A percentile compares a stretch with the other conserved stretches of the same genome.
Conservation (phyloP, 2,113 vertebrate genomes). For the Python bivittatus region DNA sequence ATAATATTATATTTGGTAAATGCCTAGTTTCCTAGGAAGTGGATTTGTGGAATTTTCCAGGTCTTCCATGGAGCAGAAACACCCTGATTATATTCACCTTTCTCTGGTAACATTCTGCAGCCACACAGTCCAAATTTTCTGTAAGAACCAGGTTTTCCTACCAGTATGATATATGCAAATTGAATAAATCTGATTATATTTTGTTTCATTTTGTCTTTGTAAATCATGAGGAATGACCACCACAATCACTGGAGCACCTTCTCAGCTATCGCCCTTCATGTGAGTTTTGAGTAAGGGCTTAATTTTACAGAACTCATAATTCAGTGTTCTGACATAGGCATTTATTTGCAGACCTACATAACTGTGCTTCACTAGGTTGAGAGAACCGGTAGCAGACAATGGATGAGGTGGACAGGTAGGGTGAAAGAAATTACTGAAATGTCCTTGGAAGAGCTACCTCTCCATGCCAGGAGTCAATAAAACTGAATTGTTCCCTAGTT, state of each 20-base stretch:
- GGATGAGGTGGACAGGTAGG: too few relatives aligned
- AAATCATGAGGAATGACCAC: too few relatives aligned
- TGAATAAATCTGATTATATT: not conserved
- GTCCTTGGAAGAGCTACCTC: too few relatives aligned
- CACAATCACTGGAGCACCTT: too few relatives aligned
- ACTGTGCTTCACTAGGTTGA: too few relatives aligned
- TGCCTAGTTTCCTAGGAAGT: not conserved
- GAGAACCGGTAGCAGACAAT: too few relatives aligned
- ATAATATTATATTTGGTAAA: not conserved
- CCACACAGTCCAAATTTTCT: not conserved
- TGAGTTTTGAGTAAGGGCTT: too few relatives aligned
- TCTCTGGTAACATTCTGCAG: not conserved
- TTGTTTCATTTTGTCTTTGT: not conserved
- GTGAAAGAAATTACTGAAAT: too few relatives aligned
- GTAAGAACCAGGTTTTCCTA: not conserved
- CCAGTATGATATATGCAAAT: not conserved
- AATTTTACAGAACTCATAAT: too few relatives aligned
- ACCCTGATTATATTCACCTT: not conserved
- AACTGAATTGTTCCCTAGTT: not conserved
- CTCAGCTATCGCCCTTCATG: too few relatives aligned
- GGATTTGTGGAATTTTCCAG: not conserved
- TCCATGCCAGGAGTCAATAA: not conserved
- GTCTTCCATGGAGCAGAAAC: not conserved
- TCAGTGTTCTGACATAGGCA: too few relatives aligned
- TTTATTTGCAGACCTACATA: too few relatives aligned